These are phyloP conservation scores for Agrochola lychnidis DNA, from an alignment of 2,888 invertebrate genomes.

Conservation along the genomic window DNA sequence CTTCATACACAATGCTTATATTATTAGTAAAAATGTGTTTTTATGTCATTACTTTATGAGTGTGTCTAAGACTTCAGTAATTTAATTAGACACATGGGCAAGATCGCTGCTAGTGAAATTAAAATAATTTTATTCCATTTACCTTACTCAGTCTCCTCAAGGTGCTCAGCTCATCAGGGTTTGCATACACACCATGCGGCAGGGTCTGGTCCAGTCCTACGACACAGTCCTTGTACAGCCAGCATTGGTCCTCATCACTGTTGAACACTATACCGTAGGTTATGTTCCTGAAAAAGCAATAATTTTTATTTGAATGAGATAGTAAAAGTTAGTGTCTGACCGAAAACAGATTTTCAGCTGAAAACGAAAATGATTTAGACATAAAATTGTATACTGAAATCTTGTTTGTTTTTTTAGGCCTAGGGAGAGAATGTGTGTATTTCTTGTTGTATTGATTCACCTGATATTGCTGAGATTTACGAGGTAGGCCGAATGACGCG, in stretches of 20 bases:
- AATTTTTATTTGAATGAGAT: background rate
- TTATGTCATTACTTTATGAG: background rate
- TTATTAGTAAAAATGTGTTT: background rate
- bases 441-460: too few species aligned
- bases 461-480: too few species aligned
- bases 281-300: constrained; percentile 78
- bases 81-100: background rate
- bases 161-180: constrained; percentile 82
- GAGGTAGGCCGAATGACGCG: too few species aligned
- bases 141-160: constrained; percentile 71
- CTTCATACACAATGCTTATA: background rate
- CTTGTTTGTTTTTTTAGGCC: too few species aligned
- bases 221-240: constrained; percentile 75
- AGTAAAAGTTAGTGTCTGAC: background rate
- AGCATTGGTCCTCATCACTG: constrained; percentile 60
- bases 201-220: constrained; percentile 80
- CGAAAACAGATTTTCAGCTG: too few species aligned
- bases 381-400: too few species aligned
- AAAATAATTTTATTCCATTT: background rate
- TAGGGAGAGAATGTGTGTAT: too few species aligned
- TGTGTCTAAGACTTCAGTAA: background rate
- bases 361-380: too few species aligned
- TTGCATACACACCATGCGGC: constrained; percentile 81
- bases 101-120: background rate
- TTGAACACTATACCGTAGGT: constrained; percentile 78